A percentile compares a stretch with the other conserved stretches of the same genome.
phyloP scores from a whole-genome alignment of 2,797 vertebrate species.

The Adrianichthys oophorus region DNA sequence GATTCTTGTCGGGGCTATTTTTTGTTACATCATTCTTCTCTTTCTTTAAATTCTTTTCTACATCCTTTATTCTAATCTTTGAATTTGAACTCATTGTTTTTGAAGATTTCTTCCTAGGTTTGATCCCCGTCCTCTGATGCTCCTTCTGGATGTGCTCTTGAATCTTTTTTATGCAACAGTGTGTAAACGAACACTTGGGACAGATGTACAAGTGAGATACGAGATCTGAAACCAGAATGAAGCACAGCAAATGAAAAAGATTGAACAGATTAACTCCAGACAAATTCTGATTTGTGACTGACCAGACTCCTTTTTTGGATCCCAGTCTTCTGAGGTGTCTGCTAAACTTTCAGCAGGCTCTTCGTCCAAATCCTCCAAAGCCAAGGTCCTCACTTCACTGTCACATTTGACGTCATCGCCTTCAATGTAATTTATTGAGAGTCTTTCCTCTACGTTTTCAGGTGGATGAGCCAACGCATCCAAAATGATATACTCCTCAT shows the following conservation, averaged over 20 bases:
- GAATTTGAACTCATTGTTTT: constrained; percentile 16
- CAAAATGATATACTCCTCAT: constrained; percentile 36
- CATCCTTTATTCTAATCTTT: constrained; percentile 18
- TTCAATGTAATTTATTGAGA: constrained; percentile 21
- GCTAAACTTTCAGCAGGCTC: constrained; percentile 32
- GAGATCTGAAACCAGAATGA: constrained; percentile 35
- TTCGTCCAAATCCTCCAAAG: constrained; percentile 32
- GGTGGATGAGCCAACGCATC: constrained; percentile 38
- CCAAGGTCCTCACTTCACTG: constrained; percentile 21
- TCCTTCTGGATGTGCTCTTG: constrained; percentile 49
- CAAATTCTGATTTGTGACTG: background rate
- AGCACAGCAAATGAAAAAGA: constrained; percentile 4
- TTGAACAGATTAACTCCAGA: background rate
- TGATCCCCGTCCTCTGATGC: constrained; percentile 2
- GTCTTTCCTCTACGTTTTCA: constrained; percentile 13
- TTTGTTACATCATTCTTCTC: constrained; percentile 20
- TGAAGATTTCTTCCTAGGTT: background rate
- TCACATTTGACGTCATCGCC: constrained; percentile 13
- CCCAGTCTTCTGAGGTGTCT: constrained; percentile 24
- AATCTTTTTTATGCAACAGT: constrained; percentile 43
- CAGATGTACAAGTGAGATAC: constrained; percentile 47
- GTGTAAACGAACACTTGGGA: constrained; percentile 50
- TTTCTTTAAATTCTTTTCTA: background rate
- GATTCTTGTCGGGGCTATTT: constrained; percentile 11
- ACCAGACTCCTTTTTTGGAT: constrained; percentile 54